Evolutionary conservation across 2,113 vertebrate genomes (phyloP).

Genomic region (Eretmochelys imbricata): DNA sequence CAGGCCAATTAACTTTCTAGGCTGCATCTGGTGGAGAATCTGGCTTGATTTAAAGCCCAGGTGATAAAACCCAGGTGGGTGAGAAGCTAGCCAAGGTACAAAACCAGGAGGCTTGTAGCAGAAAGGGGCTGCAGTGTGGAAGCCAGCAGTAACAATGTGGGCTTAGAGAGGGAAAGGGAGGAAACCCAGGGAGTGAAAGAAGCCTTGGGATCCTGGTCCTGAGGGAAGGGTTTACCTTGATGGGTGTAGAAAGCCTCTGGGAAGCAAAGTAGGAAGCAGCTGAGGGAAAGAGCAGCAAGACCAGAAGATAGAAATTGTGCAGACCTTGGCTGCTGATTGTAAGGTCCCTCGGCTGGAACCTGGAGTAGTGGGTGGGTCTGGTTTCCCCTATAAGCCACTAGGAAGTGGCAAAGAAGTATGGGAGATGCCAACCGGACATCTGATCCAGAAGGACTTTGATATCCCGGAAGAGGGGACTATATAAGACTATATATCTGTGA

Average conservation of each 20-base stretch:
- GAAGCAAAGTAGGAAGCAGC: not conserved
- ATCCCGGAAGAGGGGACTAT: not conserved
- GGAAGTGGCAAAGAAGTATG: not conserved
- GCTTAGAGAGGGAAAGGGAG: not conserved
- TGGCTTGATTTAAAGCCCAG: not conserved
- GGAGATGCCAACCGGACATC: not conserved
- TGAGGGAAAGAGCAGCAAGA: not conserved
- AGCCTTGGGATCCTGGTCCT: not conserved
- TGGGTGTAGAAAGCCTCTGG: not conserved
- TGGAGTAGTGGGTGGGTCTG: not conserved
- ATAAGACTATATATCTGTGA: no score
- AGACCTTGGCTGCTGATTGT: not conserved
- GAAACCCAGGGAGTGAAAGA: no score
- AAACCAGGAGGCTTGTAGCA: not conserved
- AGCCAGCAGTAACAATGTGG: not conserved
- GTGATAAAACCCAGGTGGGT: not conserved
- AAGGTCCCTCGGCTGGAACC: not conserved
- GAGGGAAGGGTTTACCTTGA: not conserved
- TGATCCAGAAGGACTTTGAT: not conserved
- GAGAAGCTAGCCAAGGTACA: not conserved
- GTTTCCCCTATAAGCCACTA: not conserved
- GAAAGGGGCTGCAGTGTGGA: not conserved
- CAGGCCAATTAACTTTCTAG: not conserved
- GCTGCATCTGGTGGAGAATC: not conserved
- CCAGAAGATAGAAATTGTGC: not conserved